Percentiles rank a stretch among this genome's conserved stretches.
Evolutionary conservation across 1,140 invertebrate species (phyloP).

Genomic region (Pentalonia nigronervosa): DNA sequence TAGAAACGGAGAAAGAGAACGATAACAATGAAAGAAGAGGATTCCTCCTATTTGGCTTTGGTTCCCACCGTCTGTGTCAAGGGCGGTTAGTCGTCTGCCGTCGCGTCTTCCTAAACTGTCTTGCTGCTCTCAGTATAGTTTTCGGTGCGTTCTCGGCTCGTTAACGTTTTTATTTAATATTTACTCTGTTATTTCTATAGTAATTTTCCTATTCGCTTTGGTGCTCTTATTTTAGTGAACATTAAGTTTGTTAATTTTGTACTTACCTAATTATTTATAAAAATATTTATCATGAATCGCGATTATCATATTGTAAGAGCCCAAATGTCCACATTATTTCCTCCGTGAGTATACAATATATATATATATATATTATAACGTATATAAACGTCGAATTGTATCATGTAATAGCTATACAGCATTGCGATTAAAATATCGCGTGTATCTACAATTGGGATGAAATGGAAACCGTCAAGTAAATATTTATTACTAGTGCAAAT

Average conservation of each 20-base stretch:
- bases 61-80: constrained; percentile 57
- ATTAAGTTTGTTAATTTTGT: not conserved
- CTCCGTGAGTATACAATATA: constrained; percentile 38
- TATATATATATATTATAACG: not conserved
- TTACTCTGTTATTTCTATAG: not conserved
- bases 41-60: constrained; percentile 56
- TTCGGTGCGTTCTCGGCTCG: constrained; percentile 43
- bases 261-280: not conserved
- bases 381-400: not conserved
- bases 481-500: not conserved
- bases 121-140: constrained; percentile 38
- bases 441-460: too few relatives aligned
- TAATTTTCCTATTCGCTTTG: not conserved
- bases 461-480: not conserved
- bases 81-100: constrained; percentile 57
- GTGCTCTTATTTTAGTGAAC: constrained; percentile 8
- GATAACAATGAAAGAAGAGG: constrained; percentile 55
- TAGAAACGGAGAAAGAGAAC: constrained; percentile 43
- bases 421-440: not conserved
- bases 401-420: not conserved
- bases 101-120: constrained; percentile 47
- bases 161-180: constrained; percentile 28
- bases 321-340: constrained; percentile 45
- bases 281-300: constrained; percentile 29
- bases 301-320: constrained; percentile 35